Evolutionary conservation across 2,113 vertebrate genomes (phyloP), one percentile per base, ranked within the genome.

Genomic region (Cyanoderma ruficeps): DNA sequence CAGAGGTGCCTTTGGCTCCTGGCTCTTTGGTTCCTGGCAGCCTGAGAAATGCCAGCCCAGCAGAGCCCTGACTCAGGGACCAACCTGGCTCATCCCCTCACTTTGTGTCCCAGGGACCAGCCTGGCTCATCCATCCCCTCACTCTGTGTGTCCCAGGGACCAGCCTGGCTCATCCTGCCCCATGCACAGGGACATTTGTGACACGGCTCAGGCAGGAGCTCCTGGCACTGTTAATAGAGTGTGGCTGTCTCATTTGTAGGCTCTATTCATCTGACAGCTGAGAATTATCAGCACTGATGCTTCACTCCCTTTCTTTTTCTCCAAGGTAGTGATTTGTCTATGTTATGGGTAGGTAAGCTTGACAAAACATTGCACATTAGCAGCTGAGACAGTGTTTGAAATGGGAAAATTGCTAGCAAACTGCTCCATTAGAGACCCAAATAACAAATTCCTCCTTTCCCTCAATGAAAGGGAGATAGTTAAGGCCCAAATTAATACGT

Each of bases 281-380:
- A 94, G 96, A 96, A 97, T 96, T 96, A 96, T 97, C 97, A 70
- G 87, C 86, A 79, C 94, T 93, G 95, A 97, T 96, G 90, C 93
- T 93, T 89, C 81, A 42, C 91, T 89, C 94, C 57, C 60, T 83
- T 89, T 86, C 76, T 80, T 83, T 92, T 96, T 85, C 94, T 96
- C 96, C 97, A 47, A 64, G 94, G 94, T 96, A 94, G 96, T 89
- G 96, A 98, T 98, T 97, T 98, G 96, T 98, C 98, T 97, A 86
- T 97, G 97, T 98, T 98, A 98, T 95, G 97, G 98, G 97, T 95
- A 93, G 97, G 97, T 96, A 90, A 96, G 93, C 97, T 96, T 98
- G 98, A 98, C 98, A 98, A 98, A 98, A 97, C 97, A 97, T 96
- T 97, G 93, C 96, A 83, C 97, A 97, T 97, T 98, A 98, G 96